Percentiles rank a stretch among this genome's conserved stretches.
Conservation (phyloP, 2,797 vertebrate genomes). For the Rhinichthys osculus region DNA sequence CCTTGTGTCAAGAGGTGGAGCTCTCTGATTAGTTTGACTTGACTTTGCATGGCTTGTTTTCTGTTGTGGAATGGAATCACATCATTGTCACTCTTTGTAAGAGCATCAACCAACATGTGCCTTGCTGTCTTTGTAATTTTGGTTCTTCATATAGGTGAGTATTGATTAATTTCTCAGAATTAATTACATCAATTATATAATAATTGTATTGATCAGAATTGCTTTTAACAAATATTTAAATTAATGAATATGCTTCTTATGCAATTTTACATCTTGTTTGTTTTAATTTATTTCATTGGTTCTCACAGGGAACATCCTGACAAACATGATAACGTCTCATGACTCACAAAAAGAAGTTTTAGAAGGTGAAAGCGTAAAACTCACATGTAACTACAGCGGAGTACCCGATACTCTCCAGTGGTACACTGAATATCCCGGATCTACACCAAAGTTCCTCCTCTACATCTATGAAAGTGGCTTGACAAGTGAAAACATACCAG, state of each 20-base stretch:
- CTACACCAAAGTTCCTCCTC: constrained; percentile 9
- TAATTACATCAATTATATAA: background rate
- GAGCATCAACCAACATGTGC: background rate
- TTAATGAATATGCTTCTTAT: background rate
- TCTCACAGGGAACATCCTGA: background rate
- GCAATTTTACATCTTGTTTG: background rate
- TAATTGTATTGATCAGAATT: background rate
- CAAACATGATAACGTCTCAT: constrained; percentile 18
- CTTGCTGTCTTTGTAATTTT: background rate
- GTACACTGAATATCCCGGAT: constrained; percentile 25
- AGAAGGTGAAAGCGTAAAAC: background rate
- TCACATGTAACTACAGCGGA: constrained; percentile 28
- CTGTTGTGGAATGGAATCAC: background rate
- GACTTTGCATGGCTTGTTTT: background rate
- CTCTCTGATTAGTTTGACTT: background rate
- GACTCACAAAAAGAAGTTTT: constrained; percentile 13
- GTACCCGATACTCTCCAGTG: constrained; percentile 5
- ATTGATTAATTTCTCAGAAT: background rate
- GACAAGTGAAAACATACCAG: background rate
- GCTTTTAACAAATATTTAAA: background rate
- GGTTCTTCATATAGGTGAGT: constrained; percentile 30
- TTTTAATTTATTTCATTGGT: background rate
- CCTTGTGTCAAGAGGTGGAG: background rate
- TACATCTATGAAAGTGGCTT: constrained; percentile 28
- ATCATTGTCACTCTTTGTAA: background rate